Conservation (phyloP, 2,888 invertebrate genomes). For the Abrostola triplasia region DNA sequence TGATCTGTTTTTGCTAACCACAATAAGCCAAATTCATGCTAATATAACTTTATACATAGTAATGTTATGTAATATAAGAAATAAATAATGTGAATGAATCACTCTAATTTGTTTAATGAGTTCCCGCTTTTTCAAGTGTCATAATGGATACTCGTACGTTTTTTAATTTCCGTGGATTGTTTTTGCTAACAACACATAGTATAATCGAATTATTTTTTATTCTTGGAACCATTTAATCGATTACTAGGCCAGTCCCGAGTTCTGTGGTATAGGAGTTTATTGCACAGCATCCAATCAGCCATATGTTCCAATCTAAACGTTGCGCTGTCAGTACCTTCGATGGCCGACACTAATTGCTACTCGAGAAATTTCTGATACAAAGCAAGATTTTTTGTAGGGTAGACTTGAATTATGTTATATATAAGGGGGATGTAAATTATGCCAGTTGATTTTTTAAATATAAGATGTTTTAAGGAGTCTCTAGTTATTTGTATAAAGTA, state of each 20-base stretch:
- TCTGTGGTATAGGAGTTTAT: background rate
- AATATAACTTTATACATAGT: too few relatives aligned
- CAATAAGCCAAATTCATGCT: too few relatives aligned
- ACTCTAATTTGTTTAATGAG: too few relatives aligned
- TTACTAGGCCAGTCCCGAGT: background rate
- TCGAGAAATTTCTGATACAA: background rate
- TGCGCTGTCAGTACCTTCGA: slow-evolving; percentile 8
- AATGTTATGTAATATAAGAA: too few relatives aligned
- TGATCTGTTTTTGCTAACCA: too few relatives aligned
- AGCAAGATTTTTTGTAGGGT: background rate
- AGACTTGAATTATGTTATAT: too few relatives aligned
- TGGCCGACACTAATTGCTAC: slow-evolving; percentile 2
- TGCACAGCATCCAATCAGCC: slow-evolving; percentile 1
- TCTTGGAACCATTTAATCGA: background rate
- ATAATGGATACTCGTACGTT: background rate
- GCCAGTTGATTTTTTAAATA: too few relatives aligned
- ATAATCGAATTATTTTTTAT: background rate
- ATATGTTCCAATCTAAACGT: slow-evolving; percentile 11
- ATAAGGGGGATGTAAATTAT: too few relatives aligned
- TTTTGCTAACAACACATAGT: background rate
- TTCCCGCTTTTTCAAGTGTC: slow-evolving; percentile 1
- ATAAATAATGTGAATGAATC: too few relatives aligned
- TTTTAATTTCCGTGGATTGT: background rate
- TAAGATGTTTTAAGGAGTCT: too few relatives aligned
- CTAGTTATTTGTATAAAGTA: too few relatives aligned